Base-by-base conservation (phyloP, 2,888 invertebrate genomes). In the Hirudinaria manillensis region DNA sequence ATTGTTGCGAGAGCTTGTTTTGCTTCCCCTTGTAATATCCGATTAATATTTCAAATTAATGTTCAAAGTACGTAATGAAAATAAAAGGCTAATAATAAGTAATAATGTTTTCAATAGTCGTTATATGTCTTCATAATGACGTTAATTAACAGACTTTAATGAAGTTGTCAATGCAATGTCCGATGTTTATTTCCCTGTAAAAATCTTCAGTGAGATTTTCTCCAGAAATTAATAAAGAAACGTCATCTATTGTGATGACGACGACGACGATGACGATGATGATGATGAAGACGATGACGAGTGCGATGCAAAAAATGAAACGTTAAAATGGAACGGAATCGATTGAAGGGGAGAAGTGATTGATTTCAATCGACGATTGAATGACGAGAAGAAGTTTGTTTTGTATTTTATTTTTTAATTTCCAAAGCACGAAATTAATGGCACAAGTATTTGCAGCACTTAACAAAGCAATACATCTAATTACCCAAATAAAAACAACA, bases 221-320 rank as follows among this genome's bases (percentile, higher is more conserved):
- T 68, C 29, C 16, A 34, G 34, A 21, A 34, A 19, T 13, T 34
- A 34, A 68, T 34, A 29, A 68, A 29, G 45, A 16, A 45, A 45
- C 13, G 16, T 45, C 45, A 45, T 45, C 45, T 1, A 2, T 13
- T 10, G 21, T 7, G 36, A 68, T 7, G 68, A 68, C 2, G 68
- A 36, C 34, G 68, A 68, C 2, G 68, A 68, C 34, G 68, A 68
- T 32, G 68, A 7, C 32, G 68, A 67, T 24, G 67, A 67, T 24
- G 67, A 67, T 24, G 67, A 67, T 24, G 67, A 67, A 3, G 34
- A 67, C 24, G 67, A 32, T 24, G 13, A 56, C 61, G 13, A 56
- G 4, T 6, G 21, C 61, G 21, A 61, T 10, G 21, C 13, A 1
- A 61, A 61, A 1, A 61, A 61, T 53, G 53, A 53, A 19, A 21